Conservation (phyloP, 2,888 invertebrate species). For the Agrochola litura region DNA sequence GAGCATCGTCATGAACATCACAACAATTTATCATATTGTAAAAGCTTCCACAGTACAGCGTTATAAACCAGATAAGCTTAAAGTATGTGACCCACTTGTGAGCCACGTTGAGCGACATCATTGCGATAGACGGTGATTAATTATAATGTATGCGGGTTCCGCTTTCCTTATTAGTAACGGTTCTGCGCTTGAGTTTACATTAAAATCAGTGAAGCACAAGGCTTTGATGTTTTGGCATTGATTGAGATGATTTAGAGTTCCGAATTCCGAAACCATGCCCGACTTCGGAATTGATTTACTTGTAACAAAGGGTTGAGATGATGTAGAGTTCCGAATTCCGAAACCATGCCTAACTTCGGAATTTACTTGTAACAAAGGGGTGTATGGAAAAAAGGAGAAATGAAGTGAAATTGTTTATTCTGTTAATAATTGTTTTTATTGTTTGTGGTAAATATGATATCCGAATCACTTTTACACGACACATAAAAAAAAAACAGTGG, state of each 20-base stretch:
- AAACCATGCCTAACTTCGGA: not conserved
- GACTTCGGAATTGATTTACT: not conserved
- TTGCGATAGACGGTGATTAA: slow-evolving; percentile 52
- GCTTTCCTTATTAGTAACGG: slow-evolving; percentile 25
- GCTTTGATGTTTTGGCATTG: slow-evolving; percentile 15
- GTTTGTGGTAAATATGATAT: too few species aligned
- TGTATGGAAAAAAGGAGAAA: too few species aligned
- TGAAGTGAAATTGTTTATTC: too few species aligned
- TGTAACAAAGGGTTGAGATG: not conserved
- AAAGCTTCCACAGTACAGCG: slow-evolving; percentile 29
- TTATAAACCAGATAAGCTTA: slow-evolving; percentile 45
- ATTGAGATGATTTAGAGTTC: not conserved
- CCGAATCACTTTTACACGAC: too few species aligned
- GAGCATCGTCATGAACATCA: not conserved
- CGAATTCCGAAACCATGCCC: not conserved
- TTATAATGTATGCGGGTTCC: slow-evolving; percentile 41
- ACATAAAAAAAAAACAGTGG: too few species aligned
- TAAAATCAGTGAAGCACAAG: slow-evolving; percentile 28
- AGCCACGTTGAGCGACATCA: slow-evolving; percentile 18
- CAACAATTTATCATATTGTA: slow-evolving; percentile 18
- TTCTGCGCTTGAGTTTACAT: slow-evolving; percentile 18
- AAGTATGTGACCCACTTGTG: slow-evolving; percentile 52
- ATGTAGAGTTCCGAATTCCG: not conserved
- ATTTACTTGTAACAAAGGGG: not conserved
- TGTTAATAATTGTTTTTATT: too few species aligned